These are phyloP conservation scores for Parasteatoda tepidariorum DNA, from an alignment of 1,140 invertebrate species.

Conservation along the genomic window DNA sequence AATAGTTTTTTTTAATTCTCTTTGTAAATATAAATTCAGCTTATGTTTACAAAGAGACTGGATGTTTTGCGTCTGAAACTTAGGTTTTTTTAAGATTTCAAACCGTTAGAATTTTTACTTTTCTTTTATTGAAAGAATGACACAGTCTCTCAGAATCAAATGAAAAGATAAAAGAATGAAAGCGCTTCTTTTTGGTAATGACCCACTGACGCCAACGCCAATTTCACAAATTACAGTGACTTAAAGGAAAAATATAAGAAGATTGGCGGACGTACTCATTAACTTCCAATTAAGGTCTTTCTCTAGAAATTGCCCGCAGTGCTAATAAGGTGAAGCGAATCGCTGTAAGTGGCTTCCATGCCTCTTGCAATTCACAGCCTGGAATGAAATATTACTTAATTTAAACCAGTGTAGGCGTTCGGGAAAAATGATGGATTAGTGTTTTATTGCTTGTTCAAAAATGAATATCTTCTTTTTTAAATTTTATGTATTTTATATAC, in stretches of 20 bases:
- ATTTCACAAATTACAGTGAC: constrained; percentile 29
- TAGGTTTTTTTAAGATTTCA: too few species aligned
- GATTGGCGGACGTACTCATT: constrained; percentile 25
- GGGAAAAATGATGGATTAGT: background rate
- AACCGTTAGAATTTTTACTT: too few species aligned
- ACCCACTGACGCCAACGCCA: constrained; percentile 22
- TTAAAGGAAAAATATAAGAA: constrained; percentile 3
- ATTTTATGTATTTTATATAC: too few species aligned
- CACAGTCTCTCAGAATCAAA: too few species aligned
- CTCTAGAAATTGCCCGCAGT: background rate
- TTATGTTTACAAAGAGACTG: too few species aligned
- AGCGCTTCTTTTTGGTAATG: constrained; percentile 17
- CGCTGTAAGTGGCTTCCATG: background rate
- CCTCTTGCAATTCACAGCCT: background rate
- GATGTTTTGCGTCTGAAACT: too few species aligned
- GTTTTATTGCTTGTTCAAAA: background rate
- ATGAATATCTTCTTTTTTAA: too few species aligned
- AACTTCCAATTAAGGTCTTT: constrained; percentile 31
- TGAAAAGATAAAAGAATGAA: too few species aligned
- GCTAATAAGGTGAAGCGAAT: constrained; percentile 15
- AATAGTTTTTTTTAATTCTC: too few species aligned
- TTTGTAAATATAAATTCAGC: too few species aligned
- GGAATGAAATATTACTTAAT: background rate
- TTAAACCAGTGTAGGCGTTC: background rate
- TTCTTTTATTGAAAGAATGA: too few species aligned